Evolutionary conservation across 2,888 invertebrate species (phyloP).

Genomic region (Aphelenchoides bicaudatus): DNA sequence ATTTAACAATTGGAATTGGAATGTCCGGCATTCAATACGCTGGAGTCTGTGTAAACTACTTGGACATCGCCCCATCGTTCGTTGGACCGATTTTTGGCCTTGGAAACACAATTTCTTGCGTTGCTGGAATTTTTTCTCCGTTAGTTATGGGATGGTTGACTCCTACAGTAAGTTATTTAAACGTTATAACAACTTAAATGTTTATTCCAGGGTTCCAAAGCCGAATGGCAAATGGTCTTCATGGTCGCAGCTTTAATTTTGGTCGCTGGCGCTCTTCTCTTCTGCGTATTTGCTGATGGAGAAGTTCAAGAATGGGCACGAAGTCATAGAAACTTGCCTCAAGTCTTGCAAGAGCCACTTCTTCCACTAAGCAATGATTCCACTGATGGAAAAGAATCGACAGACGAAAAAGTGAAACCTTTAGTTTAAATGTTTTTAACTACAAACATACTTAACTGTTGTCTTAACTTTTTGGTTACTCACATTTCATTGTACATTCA

Average conservation of each 20-base stretch:
- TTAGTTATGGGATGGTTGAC: constrained; percentile 51
- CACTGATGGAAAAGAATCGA: no score
- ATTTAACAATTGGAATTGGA: constrained; percentile 45
- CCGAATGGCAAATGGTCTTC: constrained; percentile 59
- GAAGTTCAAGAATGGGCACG: constrained; percentile 61
- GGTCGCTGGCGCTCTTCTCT: constrained; percentile 62
- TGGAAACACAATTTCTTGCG: constrained; percentile 59
- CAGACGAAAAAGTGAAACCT: no score
- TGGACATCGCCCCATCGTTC: constrained; percentile 60
- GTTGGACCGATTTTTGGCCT: constrained; percentile 57
- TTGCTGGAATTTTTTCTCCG: constrained; percentile 60
- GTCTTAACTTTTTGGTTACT: no score
- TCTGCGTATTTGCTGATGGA: constrained; percentile 60
- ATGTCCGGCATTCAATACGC: constrained; percentile 60
- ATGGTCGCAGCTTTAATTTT: constrained; percentile 60
- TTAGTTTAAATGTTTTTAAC: no score
- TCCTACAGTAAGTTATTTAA: constrained; percentile 38
- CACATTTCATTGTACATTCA: no score
- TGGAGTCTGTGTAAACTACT: constrained; percentile 59
- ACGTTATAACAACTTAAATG: neutral
- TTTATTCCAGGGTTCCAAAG: constrained; percentile 50
- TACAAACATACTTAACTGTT: no score
- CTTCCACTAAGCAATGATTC: no score
- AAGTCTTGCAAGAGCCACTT: constrained; percentile 11
- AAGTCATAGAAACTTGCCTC: constrained; percentile 16